Evolutionary conservation across 2,113 vertebrate species (phyloP).

Genomic region (Symphodus melops): DNA sequence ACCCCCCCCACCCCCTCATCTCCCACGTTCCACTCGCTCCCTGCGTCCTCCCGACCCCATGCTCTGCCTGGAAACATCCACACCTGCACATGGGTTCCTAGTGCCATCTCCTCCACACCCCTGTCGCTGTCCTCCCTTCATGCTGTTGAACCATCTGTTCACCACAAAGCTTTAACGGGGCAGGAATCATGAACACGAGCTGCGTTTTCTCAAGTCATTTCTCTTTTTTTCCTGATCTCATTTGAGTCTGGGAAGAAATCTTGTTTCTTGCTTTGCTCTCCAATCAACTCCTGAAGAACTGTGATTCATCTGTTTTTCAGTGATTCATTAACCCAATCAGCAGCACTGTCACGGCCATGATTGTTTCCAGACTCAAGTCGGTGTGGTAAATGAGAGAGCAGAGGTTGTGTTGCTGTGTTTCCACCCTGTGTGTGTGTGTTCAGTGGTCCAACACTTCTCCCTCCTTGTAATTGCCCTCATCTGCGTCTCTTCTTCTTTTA

Average conservation of each 20-base stretch:
- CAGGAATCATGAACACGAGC: conserved; percentile 54
- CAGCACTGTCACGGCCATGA: not conserved
- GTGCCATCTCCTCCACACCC: conserved; percentile 18
- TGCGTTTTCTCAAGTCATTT: conserved; percentile 44
- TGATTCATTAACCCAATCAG: conserved; percentile 60
- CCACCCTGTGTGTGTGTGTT: conserved; percentile 61
- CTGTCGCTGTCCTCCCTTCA: not conserved
- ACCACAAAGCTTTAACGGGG: conserved; percentile 54
- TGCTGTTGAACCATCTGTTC: conserved; percentile 71
- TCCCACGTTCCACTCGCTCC: conserved; percentile 48
- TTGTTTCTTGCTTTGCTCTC: not conserved
- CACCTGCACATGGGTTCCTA: conserved; percentile 75
- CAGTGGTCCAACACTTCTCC: conserved; percentile 64
- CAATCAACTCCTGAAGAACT: conserved; percentile 13
- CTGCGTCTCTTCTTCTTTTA: not conserved
- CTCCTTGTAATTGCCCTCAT: not conserved
- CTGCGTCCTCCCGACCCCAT: conserved; percentile 63
- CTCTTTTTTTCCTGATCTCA: not conserved
- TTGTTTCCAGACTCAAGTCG: conserved; percentile 57
- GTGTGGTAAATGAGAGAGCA: conserved; percentile 36
- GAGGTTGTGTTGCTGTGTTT: conserved; percentile 68
- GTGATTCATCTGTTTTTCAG: conserved; percentile 5
- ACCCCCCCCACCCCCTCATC: conserved; percentile 52
- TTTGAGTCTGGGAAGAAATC: conserved; percentile 56
- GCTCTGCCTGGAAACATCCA: conserved; percentile 82